Evolutionary conservation across 2,888 invertebrate genomes (phyloP).

Genomic region (Cheilosia vulpina): DNA sequence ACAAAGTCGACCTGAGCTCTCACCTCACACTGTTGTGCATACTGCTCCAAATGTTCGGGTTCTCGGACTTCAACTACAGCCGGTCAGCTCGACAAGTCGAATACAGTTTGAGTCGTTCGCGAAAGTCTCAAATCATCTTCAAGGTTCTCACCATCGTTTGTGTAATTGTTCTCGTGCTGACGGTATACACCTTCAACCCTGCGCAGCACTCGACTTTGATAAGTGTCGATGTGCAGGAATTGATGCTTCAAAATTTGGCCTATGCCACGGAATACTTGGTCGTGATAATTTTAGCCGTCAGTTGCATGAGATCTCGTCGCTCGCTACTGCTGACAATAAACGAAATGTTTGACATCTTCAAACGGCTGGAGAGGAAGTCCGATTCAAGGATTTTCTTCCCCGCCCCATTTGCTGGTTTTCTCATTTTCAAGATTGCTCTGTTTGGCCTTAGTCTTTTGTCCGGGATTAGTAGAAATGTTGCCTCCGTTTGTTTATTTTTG

Average conservation of each 20-base stretch:
- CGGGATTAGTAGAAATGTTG: background rate
- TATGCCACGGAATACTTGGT: background rate
- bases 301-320: background rate
- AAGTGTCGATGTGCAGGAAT: too few species aligned
- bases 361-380: background rate
- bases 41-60: background rate
- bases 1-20: too few species aligned
- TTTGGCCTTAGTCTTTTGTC: background rate
- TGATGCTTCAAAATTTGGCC: background rate
- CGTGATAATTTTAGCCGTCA: background rate
- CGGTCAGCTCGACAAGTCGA: background rate
- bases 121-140: background rate
- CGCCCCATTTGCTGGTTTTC: background rate
- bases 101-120: background rate
- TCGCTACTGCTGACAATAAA: background rate
- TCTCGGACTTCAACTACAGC: background rate
- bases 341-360: conserved; percentile 1
- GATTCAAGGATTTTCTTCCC: background rate
- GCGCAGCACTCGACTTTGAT: too few species aligned
- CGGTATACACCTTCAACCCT: background rate
- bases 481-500: background rate
- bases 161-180: background rate
- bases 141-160: background rate
- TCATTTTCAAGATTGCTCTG: background rate
- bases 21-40: too few species aligned